phyloP scores from a whole-genome alignment of 2,888 invertebrate genomes.

The Euplexia lucipara region DNA sequence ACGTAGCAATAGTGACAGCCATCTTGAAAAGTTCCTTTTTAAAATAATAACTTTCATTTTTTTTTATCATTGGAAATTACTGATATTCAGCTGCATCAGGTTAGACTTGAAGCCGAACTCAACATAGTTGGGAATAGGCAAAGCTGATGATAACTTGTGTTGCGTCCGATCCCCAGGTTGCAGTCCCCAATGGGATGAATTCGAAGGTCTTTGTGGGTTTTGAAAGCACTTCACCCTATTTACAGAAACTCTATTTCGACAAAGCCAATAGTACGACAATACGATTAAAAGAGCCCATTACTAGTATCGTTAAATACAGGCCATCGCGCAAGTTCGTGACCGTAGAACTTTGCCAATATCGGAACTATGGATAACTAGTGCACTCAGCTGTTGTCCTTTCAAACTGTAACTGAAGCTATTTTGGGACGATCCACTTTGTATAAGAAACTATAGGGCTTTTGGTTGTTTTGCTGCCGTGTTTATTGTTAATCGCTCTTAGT shows the following conservation, averaged over 20 bases:
- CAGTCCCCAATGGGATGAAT: no score
- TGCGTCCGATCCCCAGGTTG: no score
- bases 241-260: conserved; percentile 17
- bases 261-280: conserved; percentile 35
- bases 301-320: conserved; percentile 66
- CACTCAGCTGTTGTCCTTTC: conserved; percentile 76
- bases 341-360: conserved; percentile 78
- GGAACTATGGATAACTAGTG: conserved; percentile 71
- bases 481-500: conserved; percentile 1
- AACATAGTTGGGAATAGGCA: no score
- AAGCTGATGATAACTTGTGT: no score
- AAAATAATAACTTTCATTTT: no score
- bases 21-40: no score
- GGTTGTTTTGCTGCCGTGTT: conserved; percentile 10
- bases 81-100: no score
- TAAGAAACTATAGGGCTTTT: conserved; percentile 28
- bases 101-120: no score
- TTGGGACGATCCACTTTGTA: conserved; percentile 39
- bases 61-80: no score
- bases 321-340: conserved; percentile 70
- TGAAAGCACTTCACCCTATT: not conserved
- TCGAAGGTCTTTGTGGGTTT: no score
- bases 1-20: no score
- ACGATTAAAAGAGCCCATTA: conserved; percentile 47
- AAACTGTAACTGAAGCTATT: conserved; percentile 70